Percentiles rank a stretch among this genome's conserved stretches.
Conservation (phyloP, 2,113 vertebrate species). For the Phrynocephalus versicolor region DNA sequence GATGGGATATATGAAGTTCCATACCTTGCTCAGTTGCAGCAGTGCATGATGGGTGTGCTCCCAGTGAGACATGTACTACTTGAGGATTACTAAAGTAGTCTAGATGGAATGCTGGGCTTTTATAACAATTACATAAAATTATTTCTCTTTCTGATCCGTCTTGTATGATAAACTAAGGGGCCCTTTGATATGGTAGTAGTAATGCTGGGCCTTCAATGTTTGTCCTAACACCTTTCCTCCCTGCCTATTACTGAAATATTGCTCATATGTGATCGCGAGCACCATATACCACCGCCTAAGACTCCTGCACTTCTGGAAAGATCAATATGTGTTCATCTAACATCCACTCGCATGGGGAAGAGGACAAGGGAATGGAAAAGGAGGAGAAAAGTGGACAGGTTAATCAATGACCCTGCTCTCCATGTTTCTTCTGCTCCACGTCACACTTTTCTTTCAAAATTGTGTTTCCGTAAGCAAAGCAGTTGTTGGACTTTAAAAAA, state of each 20-base stretch:
- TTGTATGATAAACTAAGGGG: no score
- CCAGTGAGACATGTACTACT: no score
- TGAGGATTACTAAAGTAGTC: no score
- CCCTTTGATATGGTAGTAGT: no score
- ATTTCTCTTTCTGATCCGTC: no score
- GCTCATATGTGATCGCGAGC: background rate
- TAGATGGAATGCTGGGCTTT: no score
- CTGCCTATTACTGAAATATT: background rate
- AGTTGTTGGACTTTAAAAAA: no score
- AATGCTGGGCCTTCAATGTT: no score
- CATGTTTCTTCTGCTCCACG: background rate
- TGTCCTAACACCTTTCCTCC: no score
- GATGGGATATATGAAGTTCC: background rate
- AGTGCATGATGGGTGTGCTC: background rate
- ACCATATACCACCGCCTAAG: background rate
- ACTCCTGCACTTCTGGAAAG: background rate
- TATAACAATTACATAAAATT: no score
- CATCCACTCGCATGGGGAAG: background rate
- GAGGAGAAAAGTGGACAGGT: background rate
- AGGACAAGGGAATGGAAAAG: background rate
- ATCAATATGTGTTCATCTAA: background rate
- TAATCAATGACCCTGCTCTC: background rate
- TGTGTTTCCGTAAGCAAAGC: no score
- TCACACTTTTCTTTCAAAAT: background rate
- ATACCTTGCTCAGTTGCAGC: background rate